phyloP scores from a whole-genome alignment of 2,113 vertebrate species.

The Paramisgurnus dabryanus region DNA sequence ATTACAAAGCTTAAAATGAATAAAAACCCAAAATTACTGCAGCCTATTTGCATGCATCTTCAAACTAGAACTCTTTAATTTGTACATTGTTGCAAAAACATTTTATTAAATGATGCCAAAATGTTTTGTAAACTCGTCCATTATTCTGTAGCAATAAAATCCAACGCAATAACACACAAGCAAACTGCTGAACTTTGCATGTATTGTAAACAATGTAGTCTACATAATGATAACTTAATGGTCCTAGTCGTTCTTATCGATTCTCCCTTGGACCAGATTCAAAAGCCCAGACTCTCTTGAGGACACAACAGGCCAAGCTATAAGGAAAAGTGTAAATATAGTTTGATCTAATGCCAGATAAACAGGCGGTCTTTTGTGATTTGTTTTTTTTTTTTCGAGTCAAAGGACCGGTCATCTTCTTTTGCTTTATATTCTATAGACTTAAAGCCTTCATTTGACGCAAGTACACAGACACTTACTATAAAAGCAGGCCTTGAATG shows the following conservation, averaged over 20 bases:
- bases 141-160: neutral
- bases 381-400: neutral
- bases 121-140: too few species aligned
- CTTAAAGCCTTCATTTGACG: neutral
- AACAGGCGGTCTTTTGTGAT: neutral
- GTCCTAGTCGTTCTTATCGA: conserved; percentile 15
- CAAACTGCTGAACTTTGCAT: conserved; percentile 3
- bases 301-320: conserved; percentile 8
- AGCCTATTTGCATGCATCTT: too few species aligned
- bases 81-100: too few species aligned
- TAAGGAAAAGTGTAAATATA: conserved; percentile 5
- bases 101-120: too few species aligned
- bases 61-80: too few species aligned
- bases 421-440: neutral
- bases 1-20: too few species aligned
- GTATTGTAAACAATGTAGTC: conserved; percentile 11
- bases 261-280: conserved; percentile 24
- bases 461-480: neutral
- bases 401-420: neutral
- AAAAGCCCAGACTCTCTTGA: conserved; percentile 13
- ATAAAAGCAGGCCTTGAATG: conserved; percentile 25
- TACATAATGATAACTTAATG: conserved; percentile 26
- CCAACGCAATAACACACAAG: neutral
- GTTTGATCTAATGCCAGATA: conserved; percentile 26
- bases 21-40: too few species aligned